Base-by-base conservation (phyloP, 2,888 invertebrate genomes). In the Petrophora chlorosata region DNA sequence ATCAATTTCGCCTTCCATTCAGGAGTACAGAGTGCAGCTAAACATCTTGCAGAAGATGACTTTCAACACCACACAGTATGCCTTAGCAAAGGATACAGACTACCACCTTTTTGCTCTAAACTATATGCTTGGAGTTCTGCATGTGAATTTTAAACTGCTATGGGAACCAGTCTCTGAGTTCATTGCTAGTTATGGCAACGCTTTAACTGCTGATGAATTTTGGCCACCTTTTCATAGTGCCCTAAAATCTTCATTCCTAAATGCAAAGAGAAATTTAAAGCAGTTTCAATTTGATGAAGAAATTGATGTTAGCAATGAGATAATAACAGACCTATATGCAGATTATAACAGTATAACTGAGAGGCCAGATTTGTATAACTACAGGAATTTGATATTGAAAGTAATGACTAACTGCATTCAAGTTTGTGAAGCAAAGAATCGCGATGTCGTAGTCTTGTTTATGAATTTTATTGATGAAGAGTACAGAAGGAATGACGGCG, bases 81-180 rank as follows among this genome's bases (percentile, higher is more conserved):
- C 91, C 54, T 70, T 93, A 49, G 89, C 90, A 3, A 91, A 92
- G 65, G 82, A 91, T 34, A 90, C 92, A 0, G 90, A 91, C 3
- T 94, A 92, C 60, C 90, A 92, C 65, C 83, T 92, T 61, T 92
- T 95, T 65, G 93, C 95, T 0, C 73, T 99, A 12, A 91, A 94
- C 52, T 97, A 95, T 67, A 91, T 98, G 66, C 90, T 98, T 19
- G 97, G 98, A 1, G 92, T 94, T 49, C 85, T 98, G 35, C 96
- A 95, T 76, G 91, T 95, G 12, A 98, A 98, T 76, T 98, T 99
- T 69, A 95, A 96, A 62, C 86, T 97, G 8, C 77, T 99, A 0
- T 98, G 98, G 98, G 94, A 95, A 53, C 97, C 98, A 0, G 91
- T 95, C 0, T 89, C 92, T 9, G 93, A 95, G 68, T 90, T 97